phyloP scores from a whole-genome alignment of 2,797 vertebrate genomes.

The Enteromius viviparus region DNA sequence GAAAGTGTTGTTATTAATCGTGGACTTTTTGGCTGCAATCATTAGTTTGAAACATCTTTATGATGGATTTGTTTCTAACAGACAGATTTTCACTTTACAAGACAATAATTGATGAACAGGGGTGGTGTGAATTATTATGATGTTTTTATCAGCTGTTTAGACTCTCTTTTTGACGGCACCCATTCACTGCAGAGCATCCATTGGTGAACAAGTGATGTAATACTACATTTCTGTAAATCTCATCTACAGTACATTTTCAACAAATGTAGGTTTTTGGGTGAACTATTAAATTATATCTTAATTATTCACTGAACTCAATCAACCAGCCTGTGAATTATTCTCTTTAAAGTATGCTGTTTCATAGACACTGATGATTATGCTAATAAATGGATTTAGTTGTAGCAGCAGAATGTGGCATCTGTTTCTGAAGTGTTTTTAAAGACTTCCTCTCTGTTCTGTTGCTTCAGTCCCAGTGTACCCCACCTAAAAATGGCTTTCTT shows the following conservation, averaged over 20 bases:
- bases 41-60: background rate
- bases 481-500: background rate
- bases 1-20: background rate
- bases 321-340: background rate
- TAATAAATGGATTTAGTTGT: slow-evolving; percentile 20
- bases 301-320: background rate
- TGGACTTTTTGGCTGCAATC: background rate
- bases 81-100: background rate
- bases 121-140: background rate
- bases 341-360: background rate
- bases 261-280: background rate
- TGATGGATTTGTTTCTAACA: background rate
- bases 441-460: slow-evolving; percentile 8
- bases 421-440: slow-evolving; percentile 20
- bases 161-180: background rate
- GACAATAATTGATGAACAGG: background rate
- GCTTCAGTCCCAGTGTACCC: background rate
- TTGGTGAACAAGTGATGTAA: background rate
- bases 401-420: slow-evolving; percentile 17
- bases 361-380: background rate
- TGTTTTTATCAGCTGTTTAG: background rate
- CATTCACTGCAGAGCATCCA: background rate
- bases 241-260: background rate
- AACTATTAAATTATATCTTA: background rate
- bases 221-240: background rate